Percentiles rank a stretch among this genome's conserved stretches.
Evolutionary conservation across 2,888 invertebrate genomes (phyloP).

Genomic region (Scaeva pyrastri): DNA sequence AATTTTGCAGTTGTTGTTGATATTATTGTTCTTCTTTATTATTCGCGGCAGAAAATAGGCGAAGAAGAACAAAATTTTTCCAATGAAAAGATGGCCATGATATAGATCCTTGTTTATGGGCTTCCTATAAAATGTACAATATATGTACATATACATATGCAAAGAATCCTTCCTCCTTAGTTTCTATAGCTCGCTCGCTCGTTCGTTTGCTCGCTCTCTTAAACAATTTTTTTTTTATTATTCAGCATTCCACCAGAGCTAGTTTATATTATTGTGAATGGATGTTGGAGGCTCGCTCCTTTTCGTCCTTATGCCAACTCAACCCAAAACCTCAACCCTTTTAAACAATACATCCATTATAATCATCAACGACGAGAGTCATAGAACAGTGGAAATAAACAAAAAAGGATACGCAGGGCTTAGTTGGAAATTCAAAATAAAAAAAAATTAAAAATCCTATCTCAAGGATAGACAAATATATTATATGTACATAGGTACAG

Average conservation of each 20-base stretch:
- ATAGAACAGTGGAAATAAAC: conserved; percentile 46
- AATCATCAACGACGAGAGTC: conserved; percentile 64
- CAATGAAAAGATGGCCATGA: conserved; percentile 57
- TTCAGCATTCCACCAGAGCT: conserved; percentile 17
- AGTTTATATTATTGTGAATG: conserved; percentile 43
- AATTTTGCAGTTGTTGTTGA: conserved; percentile 1
- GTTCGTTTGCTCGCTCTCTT: not conserved
- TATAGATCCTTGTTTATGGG: conserved; percentile 61
- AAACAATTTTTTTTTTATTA: conserved; percentile 28
- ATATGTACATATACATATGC: not conserved
- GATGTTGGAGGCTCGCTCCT: conserved; percentile 32
- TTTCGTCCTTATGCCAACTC: conserved; percentile 36
- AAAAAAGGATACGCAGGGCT: conserved; percentile 51
- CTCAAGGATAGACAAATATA: conserved; percentile 26
- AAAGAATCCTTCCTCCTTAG: conserved; percentile 32
- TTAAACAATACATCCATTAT: conserved; percentile 74
- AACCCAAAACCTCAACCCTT: too few species aligned
- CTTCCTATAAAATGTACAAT: too few species aligned
- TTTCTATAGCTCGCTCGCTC: not conserved
- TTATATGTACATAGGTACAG: not conserved
- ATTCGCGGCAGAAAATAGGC: conserved; percentile 42
- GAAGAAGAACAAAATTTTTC: conserved; percentile 39
- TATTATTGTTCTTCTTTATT: conserved; percentile 9
- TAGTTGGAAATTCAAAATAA: conserved; percentile 10
- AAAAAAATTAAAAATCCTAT: conserved; percentile 13